Evolutionary conservation across 2,797 vertebrate species (phyloP).

Genomic region (Dryobates pubescens): DNA sequence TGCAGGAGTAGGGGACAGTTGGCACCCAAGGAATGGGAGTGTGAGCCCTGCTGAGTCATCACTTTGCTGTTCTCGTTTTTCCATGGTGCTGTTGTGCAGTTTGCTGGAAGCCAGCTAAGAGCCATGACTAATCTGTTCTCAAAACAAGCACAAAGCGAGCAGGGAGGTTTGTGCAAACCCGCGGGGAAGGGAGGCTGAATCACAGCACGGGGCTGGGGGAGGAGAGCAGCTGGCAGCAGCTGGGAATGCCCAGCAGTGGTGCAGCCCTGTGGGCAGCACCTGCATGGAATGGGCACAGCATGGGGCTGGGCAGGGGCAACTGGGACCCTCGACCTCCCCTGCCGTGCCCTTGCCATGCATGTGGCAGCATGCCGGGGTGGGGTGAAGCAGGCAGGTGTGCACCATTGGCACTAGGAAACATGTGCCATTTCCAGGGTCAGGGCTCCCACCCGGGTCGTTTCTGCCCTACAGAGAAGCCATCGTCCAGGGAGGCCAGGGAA

Average conservation of each 20-base stretch:
- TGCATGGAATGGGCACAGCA: background rate
- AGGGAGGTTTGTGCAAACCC: constrained; percentile 64
- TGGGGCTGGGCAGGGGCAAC: background rate
- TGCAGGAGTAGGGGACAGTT: background rate
- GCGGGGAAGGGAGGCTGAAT: constrained; percentile 49
- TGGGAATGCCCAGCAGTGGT: background rate
- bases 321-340: background rate
- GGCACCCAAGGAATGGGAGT: constrained; percentile 14
- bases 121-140: constrained; percentile 83
- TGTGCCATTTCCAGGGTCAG: accelerated
- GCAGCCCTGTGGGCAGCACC: background rate
- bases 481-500: background rate
- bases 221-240: background rate
- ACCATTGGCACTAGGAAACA: background rate
- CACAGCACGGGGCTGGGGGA: background rate
- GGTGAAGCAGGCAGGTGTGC: background rate
- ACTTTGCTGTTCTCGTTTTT: constrained; percentile 68
- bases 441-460: background rate
- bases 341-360: background rate
- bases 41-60: constrained; percentile 67
- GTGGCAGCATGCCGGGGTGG: accelerated
- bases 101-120: constrained; percentile 70
- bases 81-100: constrained; percentile 67
- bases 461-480: background rate
- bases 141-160: constrained; percentile 73